Conservation (phyloP, 2,797 vertebrate genomes). For the Miichthys miiuy region DNA sequence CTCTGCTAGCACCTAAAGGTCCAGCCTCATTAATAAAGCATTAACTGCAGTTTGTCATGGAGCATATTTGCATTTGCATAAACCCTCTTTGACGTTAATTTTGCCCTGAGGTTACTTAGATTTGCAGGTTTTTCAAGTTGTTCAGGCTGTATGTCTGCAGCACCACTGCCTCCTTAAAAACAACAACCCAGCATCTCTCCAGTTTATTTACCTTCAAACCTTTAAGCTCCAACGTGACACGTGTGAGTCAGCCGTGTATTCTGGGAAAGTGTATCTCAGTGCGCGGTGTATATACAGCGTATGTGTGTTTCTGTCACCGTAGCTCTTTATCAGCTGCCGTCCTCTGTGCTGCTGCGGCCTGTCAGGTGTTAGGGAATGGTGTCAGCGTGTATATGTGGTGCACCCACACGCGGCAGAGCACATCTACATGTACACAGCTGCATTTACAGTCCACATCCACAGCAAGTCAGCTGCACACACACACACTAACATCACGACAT, state of each 20-base stretch:
- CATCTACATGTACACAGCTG: background rate
- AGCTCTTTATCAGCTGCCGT: background rate
- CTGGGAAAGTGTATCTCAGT: background rate
- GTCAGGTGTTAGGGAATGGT: background rate
- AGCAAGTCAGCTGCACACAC: background rate
- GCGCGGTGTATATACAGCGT: too few species aligned
- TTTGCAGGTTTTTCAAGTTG: background rate
- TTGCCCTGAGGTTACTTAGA: background rate
- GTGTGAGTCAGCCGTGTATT: background rate
- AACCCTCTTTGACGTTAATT: background rate
- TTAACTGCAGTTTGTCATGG: slow-evolving; percentile 19
- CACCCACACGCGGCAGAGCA: background rate
- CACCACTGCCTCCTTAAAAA: background rate
- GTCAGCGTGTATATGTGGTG: background rate
- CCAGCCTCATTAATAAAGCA: slow-evolving; percentile 29
- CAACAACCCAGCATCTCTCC: background rate
- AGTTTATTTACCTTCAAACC: slow-evolving; percentile 4
- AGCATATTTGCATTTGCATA: background rate
- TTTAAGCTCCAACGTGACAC: background rate
- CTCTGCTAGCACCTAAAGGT: slow-evolving; percentile 3
- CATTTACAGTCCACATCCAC: background rate
- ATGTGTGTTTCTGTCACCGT: background rate
- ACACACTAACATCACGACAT: slow-evolving; percentile 11
- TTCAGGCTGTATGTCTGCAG: background rate
- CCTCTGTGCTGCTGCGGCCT: background rate